Percentiles rank a stretch among this genome's conserved stretches.
Evolutionary conservation across 2,113 vertebrate species (phyloP).

Genomic region (Petroica traversi): DNA sequence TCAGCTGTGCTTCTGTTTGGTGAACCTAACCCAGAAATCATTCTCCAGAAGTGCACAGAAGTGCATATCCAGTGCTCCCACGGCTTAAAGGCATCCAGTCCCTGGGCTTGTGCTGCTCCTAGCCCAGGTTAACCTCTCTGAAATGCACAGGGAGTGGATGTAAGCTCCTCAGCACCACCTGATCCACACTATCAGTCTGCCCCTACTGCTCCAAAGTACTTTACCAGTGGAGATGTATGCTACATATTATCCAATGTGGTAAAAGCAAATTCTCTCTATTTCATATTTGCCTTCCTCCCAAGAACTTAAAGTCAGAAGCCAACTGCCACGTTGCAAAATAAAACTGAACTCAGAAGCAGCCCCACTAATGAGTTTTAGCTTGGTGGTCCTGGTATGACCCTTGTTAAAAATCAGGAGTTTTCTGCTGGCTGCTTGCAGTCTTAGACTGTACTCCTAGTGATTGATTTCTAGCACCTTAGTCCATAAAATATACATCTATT

Average conservation of each 20-base stretch:
- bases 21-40: neutral
- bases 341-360: neutral
- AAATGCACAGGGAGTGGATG: neutral
- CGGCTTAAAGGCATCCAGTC: neutral
- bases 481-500: neutral
- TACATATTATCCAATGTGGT: neutral
- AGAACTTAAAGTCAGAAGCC: neutral
- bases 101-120: neutral
- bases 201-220: neutral
- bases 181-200: neutral
- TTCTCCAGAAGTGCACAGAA: neutral
- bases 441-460: neutral
- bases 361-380: neutral
- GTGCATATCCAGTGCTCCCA: accelerated
- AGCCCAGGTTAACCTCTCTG: neutral
- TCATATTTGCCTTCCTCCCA: neutral
- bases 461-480: neutral
- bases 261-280: neutral
- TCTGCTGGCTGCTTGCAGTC: neutral
- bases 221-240: neutral
- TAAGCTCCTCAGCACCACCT: neutral
- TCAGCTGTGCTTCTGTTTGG: neutral
- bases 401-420: neutral
- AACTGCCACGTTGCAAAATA: neutral
- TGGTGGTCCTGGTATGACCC: neutral